Base-by-base conservation (phyloP, 2,888 invertebrate species). In the Euplagia quadripunctaria region DNA sequence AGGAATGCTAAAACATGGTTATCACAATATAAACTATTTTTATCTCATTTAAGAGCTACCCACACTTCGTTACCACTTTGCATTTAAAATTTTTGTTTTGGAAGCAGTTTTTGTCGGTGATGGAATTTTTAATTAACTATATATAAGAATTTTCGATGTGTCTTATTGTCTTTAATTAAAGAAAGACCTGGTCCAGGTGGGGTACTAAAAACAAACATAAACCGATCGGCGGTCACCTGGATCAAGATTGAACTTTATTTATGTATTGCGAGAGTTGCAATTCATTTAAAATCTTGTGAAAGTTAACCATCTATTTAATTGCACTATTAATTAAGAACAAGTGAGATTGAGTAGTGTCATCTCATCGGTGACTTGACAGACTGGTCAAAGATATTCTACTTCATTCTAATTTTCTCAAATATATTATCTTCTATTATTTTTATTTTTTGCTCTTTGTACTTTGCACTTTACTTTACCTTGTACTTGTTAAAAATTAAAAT, bases 1-100 rank as follows among this genome's bases (percentile, higher is more conserved):
- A 31, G 20, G 20, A 31, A 31, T 46, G n/a, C 12, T 66, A n/a
- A 46, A 46, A 49, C 49, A 17, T 43, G 43, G 51, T 42, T 68
- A 51, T 42, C 41, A 67, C 58, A 49, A 67, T 49, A 55, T 31
- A n/a, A 31, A n/a, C 66, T 58, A 71, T 71, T 66, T 71, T 66
- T n/a, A 16, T 31, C 49, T 42, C 46, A 46, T 71, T 65, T 20
- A 31, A 61, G 20, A 17, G 61, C 20, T 43, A 46, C 71, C 71
- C 71, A 71, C 71, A 49, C 71, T 61, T 58, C 6, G 52, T 11
- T 71, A 61, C n/a, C n/a, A 67, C 52, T 72, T 72, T 63, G 68
- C 72, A 72, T 72, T 31, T 31, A 31, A 31, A 31, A 1, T 31
- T 61, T 68, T 72, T 51, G 43, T 42, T 52, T 64, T 42, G 17